phyloP scores from a whole-genome alignment of 2,888 invertebrate species.

The Drosophila infuscata region DNA sequence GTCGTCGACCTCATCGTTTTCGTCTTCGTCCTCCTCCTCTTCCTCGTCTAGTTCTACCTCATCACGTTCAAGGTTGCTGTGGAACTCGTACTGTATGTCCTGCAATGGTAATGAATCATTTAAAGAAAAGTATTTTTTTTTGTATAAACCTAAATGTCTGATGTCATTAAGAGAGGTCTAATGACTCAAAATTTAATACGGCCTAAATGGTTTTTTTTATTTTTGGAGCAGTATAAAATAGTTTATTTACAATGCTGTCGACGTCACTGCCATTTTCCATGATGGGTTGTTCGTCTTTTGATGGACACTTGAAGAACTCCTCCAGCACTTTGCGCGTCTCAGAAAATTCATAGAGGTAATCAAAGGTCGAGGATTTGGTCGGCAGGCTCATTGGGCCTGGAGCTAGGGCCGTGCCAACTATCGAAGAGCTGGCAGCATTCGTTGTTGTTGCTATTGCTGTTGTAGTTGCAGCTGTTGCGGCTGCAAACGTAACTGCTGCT shows the following conservation, averaged over 20 bases:
- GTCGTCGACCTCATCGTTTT: conserved; percentile 76
- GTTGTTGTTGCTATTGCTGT: conserved; percentile 15
- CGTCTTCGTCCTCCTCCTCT: conserved; percentile 69
- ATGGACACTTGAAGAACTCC: conserved; percentile 93
- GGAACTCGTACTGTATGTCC: conserved; percentile 87
- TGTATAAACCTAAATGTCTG: no score
- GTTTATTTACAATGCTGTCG: conserved; percentile 84
- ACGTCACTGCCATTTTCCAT: conserved; percentile 85
- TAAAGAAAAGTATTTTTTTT: background rate
- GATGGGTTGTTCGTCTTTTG: conserved; percentile 86
- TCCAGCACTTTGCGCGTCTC: conserved; percentile 96
- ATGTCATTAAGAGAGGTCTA: no score
- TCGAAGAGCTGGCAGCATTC: conserved; percentile 38
- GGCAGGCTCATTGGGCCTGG: conserved; percentile 71
- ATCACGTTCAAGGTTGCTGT: conserved; percentile 82
- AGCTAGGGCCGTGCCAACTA: conserved; percentile 9
- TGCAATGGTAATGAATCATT: conserved; percentile 71
- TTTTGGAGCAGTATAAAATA: background rate
- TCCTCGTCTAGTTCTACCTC: conserved; percentile 70
- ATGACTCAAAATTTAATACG: background rate
- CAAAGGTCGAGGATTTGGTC: conserved; percentile 89
- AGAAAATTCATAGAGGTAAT: conserved; percentile 95
- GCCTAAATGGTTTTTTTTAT: background rate
- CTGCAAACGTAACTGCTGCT: conserved; percentile 17
- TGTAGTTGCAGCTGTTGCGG: conserved; percentile 21